Conservation (phyloP, 2,888 invertebrate species). For the Pterobdella sp. region DNA sequence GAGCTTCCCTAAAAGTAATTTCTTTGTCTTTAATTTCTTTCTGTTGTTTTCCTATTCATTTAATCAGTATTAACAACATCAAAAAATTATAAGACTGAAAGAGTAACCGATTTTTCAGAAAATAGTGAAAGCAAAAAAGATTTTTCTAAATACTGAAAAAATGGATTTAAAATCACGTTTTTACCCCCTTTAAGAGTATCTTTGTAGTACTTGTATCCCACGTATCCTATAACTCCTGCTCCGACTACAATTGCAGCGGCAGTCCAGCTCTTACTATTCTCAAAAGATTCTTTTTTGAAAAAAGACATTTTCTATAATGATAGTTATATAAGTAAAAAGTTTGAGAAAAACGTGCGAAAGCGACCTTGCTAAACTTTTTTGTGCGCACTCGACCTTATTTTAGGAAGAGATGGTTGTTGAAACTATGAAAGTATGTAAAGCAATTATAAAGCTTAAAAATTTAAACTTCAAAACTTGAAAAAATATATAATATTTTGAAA, state of each 20-base stretch:
- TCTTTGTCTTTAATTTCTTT: no score
- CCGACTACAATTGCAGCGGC: background rate
- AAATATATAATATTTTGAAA: no score
- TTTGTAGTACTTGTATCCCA: slow-evolving; percentile 18
- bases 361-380: no score
- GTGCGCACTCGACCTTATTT: no score
- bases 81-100: background rate
- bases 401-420: no score
- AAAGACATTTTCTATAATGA: slow-evolving; percentile 8
- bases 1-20: background rate
- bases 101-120: background rate
- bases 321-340: no score
- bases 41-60: no score
- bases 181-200: background rate
- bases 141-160: background rate
- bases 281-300: slow-evolving; percentile 4
- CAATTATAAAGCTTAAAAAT: no score
- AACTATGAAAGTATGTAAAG: no score
- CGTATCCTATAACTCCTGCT: background rate
- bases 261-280: background rate
- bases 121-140: background rate
- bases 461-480: no score
- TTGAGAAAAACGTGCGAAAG: no score
- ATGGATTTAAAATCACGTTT: background rate
- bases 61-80: background rate